phyloP scores from a whole-genome alignment of 2,797 vertebrate genomes.

The Babyrousa celebensis region DNA sequence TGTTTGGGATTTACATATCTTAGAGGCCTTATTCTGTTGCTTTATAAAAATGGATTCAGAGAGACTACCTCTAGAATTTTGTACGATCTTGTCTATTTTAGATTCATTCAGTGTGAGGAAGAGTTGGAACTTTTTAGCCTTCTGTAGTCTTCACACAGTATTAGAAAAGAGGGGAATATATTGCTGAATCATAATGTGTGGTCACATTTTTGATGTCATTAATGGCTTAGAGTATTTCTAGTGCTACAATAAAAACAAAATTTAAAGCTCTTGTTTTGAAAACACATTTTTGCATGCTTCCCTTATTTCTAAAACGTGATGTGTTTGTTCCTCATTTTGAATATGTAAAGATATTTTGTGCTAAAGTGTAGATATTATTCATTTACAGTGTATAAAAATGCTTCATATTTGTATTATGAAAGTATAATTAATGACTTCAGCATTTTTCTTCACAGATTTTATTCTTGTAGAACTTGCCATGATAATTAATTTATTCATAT shows the following conservation, averaged over 20 bases:
- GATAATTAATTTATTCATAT: constrained; percentile 25
- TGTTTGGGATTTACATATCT: constrained; percentile 84
- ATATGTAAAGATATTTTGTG: background rate
- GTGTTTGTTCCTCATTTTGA: constrained; percentile 50
- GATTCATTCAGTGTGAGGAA: constrained; percentile 41
- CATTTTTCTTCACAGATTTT: constrained; percentile 59
- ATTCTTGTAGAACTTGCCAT: constrained; percentile 63
- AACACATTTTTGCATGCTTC: background rate
- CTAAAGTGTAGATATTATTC: constrained; percentile 49
- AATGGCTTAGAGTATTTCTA: constrained; percentile 62
- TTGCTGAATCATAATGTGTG: constrained; percentile 52
- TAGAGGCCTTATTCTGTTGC: constrained; percentile 74
- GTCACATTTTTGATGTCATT: constrained; percentile 22
- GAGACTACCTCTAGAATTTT: constrained; percentile 73
- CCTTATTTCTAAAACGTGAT: constrained; percentile 63
- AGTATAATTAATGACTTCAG: constrained; percentile 12
- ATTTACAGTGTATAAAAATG: background rate
- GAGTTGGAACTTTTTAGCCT: constrained; percentile 1
- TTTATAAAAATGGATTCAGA: constrained; percentile 81
- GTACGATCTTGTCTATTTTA: constrained; percentile 65
- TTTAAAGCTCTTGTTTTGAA: constrained; percentile 48
- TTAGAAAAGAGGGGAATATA: constrained; percentile 39
- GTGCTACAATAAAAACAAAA: constrained; percentile 55
- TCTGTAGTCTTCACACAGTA: background rate
- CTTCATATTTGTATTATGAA: constrained; percentile 48